These are phyloP conservation scores for Caenorhabditis afra DNA, from an alignment of 2,888 invertebrate genomes.

Conservation along the genomic window DNA sequence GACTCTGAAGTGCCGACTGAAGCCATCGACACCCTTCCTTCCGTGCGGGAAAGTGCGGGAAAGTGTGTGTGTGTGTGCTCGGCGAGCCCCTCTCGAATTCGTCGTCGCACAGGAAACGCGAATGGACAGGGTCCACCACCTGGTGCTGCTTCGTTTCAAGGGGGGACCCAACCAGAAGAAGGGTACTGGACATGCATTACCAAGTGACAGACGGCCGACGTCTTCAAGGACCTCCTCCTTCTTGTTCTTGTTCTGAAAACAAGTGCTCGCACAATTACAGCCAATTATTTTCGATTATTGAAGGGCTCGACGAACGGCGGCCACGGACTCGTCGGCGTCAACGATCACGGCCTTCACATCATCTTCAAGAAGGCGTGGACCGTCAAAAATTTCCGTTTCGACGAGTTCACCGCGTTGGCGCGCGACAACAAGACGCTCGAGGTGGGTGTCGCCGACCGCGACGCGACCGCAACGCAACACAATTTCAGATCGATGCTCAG, in stretches of 20 bases:
- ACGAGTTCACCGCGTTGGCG: slow-evolving; percentile 36
- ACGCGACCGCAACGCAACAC: too few relatives aligned
- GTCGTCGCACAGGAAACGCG: slow-evolving; percentile 41
- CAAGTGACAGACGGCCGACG: slow-evolving; percentile 41
- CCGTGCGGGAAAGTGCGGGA: slow-evolving; percentile 1
- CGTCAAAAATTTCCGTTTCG: slow-evolving; percentile 53
- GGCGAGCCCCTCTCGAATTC: slow-evolving; percentile 18
- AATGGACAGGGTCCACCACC: slow-evolving; percentile 39
- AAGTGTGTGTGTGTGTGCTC: slow-evolving; percentile 3
- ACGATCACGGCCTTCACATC: slow-evolving; percentile 61
- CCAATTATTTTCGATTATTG: slow-evolving; percentile 42
- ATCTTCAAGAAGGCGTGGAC: slow-evolving; percentile 53
- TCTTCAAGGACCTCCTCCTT: slow-evolving; percentile 41
- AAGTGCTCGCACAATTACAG: slow-evolving; percentile 28
- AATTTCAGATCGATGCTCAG: slow-evolving; percentile 50
- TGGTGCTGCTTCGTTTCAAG: not conserved
- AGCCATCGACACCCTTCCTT: slow-evolving; percentile 36
- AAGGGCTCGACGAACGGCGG: slow-evolving; percentile 42
- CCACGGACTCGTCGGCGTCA: slow-evolving; percentile 52
- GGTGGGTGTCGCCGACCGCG: slow-evolving; percentile 22
- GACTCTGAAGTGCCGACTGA: slow-evolving; percentile 47
- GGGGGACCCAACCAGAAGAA: too few relatives aligned
- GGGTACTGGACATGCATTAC: slow-evolving; percentile 32
- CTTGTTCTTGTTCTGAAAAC: too few relatives aligned
- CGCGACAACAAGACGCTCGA: slow-evolving; percentile 48